Base-by-base conservation (phyloP, 2,797 vertebrate species). In the Botia kubotai region DNA sequence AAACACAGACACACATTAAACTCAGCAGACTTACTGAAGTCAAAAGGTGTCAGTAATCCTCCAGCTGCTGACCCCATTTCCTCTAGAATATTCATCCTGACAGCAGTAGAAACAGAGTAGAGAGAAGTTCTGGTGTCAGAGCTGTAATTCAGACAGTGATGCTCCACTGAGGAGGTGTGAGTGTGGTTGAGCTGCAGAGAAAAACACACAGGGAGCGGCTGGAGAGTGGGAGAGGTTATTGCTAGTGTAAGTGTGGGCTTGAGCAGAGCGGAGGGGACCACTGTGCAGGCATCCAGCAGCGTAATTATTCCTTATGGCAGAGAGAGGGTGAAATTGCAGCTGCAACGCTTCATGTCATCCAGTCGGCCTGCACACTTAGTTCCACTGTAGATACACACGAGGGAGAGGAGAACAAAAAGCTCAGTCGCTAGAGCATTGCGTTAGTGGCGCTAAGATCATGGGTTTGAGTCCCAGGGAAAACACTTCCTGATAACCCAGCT, bases 261-360 rank as follows among this genome's bases (percentile, higher is more conserved):
- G 53, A 77, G 87, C 48, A 73, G 60, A 79, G 86, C 43, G 19
- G 79, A 78, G 81, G 4, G 77, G 85, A 90, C 78, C 76, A 88
- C 89, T 84, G 71, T 86, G 87, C 87, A 78, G 92, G 83, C 89
- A 88, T 87, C 87, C 87, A 92, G 90, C 83, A 67, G 88, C 90
- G 88, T 92, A 90, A 92, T 93, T 93, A 91, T 93, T 91, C 89
- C 89, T 92, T 89, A 83, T 88, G 53, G 88, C 84, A 86, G 86
- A 84, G 88, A 89, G 87, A 89, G 88, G 88, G 81, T 89, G 89
- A 92, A 92, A 91, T 91, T 90, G 89, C 89, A 87, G 77, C 89
- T 84, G 89, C 88, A 83, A 77, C 80, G 89, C 81, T 86, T 85
- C 86, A 82, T 78, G 79, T 82, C 81, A 77, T 53, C 3, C 80